Evolutionary conservation across 2,113 vertebrate species (phyloP).

Genomic region (Rhabdornis inornatus): DNA sequence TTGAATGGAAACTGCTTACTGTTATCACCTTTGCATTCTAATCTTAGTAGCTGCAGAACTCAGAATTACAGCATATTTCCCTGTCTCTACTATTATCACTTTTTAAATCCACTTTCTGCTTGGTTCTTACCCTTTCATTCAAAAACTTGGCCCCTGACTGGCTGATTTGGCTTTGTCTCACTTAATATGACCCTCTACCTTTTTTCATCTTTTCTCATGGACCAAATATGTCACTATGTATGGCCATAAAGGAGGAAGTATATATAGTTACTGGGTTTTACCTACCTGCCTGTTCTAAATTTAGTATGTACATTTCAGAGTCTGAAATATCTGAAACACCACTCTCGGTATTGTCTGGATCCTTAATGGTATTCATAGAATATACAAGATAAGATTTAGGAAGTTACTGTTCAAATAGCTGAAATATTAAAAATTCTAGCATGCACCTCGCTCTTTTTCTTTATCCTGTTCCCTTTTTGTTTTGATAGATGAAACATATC

Average conservation of each 20-base stretch:
- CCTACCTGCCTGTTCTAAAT: not conserved
- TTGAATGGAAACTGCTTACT: not conserved
- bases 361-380: not conserved
- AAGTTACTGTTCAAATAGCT: not conserved
- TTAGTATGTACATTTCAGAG: not conserved
- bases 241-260: not conserved
- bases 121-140: not conserved
- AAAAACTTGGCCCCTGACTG: not conserved
- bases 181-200: not conserved
- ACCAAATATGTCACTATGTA: not conserved
- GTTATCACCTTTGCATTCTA: conserved; percentile 1
- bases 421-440: not conserved
- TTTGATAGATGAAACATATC: not conserved
- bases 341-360: not conserved
- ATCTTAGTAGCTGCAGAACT: conserved; percentile 14
- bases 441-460: not conserved
- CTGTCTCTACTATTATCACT: not conserved
- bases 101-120: not conserved
- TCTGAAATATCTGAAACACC: not conserved
- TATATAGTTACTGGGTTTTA: not conserved
- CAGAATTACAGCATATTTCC: not conserved
- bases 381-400: not conserved
- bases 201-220: not conserved
- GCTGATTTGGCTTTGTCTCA: not conserved
- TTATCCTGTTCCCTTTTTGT: not conserved